Conservation (phyloP, 2,797 vertebrate genomes). For the Lagodon rhomboides region DNA sequence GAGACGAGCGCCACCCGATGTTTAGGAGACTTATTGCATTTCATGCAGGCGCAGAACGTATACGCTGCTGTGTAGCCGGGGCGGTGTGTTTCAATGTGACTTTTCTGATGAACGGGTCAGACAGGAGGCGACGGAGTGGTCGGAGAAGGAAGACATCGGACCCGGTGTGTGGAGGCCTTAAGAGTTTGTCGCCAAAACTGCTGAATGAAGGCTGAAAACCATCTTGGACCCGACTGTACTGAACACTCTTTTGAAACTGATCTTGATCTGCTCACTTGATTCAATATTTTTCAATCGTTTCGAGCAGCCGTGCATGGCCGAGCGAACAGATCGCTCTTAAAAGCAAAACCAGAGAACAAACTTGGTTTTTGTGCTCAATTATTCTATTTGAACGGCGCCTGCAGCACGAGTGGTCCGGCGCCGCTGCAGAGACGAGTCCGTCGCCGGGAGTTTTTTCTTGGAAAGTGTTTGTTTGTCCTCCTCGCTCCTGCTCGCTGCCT, state of each 20-base stretch:
- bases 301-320: neutral
- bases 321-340: neutral
- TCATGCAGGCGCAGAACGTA: no score
- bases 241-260: neutral
- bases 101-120: no score
- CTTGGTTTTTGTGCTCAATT: neutral
- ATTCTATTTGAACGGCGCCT: neutral
- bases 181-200: no score
- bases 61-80: no score
- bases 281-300: neutral
- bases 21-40: no score
- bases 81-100: no score
- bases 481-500: neutral
- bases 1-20: no score
- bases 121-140: no score
- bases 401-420: neutral
- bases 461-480: slow-evolving; percentile 32
- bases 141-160: no score
- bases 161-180: no score
- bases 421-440: neutral
- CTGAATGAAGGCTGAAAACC: neutral
- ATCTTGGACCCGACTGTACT: neutral
- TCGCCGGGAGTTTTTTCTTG: slow-evolving; percentile 24
- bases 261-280: neutral
- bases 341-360: neutral